These are phyloP conservation scores for Drosophila sp. DNA, from an alignment of 1,140 invertebrate species.

Conservation along the genomic window DNA sequence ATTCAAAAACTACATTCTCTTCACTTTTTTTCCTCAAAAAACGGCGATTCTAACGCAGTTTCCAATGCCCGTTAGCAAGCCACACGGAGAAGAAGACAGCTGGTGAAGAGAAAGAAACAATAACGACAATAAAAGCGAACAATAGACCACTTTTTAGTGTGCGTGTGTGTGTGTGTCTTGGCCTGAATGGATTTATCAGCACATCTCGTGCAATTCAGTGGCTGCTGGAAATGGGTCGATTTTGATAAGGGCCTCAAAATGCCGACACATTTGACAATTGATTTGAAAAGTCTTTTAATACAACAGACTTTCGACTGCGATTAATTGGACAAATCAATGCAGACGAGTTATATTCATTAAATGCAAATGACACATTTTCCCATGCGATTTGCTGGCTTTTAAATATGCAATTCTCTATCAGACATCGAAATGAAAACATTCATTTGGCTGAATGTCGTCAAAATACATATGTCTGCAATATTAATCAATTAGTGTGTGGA, in stretches of 20 bases:
- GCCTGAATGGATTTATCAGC: slow-evolving; percentile 25
- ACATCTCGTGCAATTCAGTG: slow-evolving; percentile 27
- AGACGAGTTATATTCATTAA: slow-evolving; percentile 2
- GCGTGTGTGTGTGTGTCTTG: too few relatives aligned
- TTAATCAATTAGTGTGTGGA: slow-evolving; percentile 79
- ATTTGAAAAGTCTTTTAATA: slow-evolving; percentile 6
- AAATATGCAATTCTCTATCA: slow-evolving; percentile 12
- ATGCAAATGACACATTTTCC: slow-evolving; percentile 4
- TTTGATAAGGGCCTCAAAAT: slow-evolving; percentile 18
- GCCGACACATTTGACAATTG: slow-evolving; percentile 12
- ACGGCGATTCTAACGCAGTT: slow-evolving; percentile 21
- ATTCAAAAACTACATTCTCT: slow-evolving; percentile 20
- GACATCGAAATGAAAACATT: slow-evolving; percentile 18
- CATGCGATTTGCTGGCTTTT: background rate
- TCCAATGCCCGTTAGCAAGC: slow-evolving; percentile 12
- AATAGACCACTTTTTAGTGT: slow-evolving; percentile 13
- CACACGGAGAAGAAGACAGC: too few relatives aligned
- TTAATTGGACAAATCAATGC: background rate
- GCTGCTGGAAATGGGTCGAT: slow-evolving; percentile 2
- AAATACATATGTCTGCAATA: slow-evolving; percentile 59
- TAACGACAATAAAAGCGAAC: slow-evolving; percentile 28
- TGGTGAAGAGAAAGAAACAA: background rate
- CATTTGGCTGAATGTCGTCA: slow-evolving; percentile 4
- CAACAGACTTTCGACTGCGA: background rate
- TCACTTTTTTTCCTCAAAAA: slow-evolving; percentile 9